Evolutionary conservation across 2,113 vertebrate genomes (phyloP), one percentile per base, ranked within the genome.

Genomic region (Noctilio leporinus): DNA sequence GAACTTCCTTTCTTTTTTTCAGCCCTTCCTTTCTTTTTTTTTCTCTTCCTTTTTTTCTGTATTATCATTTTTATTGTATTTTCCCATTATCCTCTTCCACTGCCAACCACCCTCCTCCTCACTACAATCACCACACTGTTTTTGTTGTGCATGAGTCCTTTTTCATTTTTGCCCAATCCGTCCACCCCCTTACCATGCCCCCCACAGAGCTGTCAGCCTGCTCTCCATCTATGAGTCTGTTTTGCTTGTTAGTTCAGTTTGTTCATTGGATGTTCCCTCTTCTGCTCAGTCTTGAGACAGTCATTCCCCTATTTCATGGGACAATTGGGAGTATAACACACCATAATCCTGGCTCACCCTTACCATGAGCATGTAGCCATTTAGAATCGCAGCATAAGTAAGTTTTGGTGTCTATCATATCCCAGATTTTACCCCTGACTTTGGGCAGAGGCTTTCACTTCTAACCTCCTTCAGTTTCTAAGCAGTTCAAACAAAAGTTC

Each of bases 21-120:
- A 57, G 55, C 84, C 57, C 96, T 97, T 96, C 93, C 94, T 55
- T 88, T 84, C 80, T 69, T 91, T 72, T 96, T 86, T 97, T 98
- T 62, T 96, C 87, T 95, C 11, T 47, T 15, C 28, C 28, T 62
- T 14, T 62, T 12, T 62, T 62, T 62, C 15, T 30, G 28, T 62
- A 62, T 30, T 30, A 15, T 30, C 28, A 62, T 30, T 62, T 62
- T 62, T 62, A 30, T 62, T 62, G 11, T 10, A 30, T 15, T 62
- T 62, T 26, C 26, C 57, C 59, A 30, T 62, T 30, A 62, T 62
- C 59, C 28, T 62, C 12, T 30, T 30, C 12, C 4, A 62, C 59
- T 28, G 28, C 26, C 28, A 30, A 26, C 59, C 28, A 30, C 59
- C 4, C 59, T 15, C 59, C 59, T 2, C 28, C 11, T 10, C 59